phyloP scores from a whole-genome alignment of 2,888 invertebrate genomes.

The Dicyrtomina minuta region DNA sequence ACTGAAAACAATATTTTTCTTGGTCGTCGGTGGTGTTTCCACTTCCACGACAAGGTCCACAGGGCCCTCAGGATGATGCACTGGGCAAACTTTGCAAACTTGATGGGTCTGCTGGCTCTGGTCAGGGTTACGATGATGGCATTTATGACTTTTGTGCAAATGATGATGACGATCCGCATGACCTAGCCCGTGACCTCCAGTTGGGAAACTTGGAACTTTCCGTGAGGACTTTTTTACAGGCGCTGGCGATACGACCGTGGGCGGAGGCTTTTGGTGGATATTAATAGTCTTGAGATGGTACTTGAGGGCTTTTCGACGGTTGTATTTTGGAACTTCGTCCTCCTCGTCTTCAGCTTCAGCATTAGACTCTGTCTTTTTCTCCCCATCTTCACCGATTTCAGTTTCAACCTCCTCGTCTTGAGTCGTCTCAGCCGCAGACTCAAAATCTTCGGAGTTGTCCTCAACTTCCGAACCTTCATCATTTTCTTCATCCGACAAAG shows the following conservation, averaged over 20 bases:
- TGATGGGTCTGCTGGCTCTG: not conserved
- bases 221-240: not conserved
- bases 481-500: not conserved
- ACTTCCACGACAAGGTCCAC: not conserved
- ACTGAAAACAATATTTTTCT: not conserved
- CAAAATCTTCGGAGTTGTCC: too few relatives aligned
- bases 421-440: too few relatives aligned
- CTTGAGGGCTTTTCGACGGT: constrained; percentile 4
- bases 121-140: not conserved
- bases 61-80: not conserved
- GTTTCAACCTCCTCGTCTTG: constrained; percentile 3
- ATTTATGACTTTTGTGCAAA: not conserved
- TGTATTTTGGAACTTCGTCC: not conserved
- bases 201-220: constrained; percentile 6
- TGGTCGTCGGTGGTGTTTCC: too few relatives aligned
- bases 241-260: too few relatives aligned
- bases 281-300: constrained; percentile 15
- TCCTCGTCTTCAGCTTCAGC: not conserved
- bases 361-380: not conserved
- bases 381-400: not conserved
- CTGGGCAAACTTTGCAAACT: not conserved
- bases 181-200: constrained; percentile 19
- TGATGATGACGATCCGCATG: not conserved
- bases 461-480: too few relatives aligned
- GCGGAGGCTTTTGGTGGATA: not conserved